Base-by-base conservation (phyloP, 2,113 vertebrate species). In the Chloroceryle aenea region DNA sequence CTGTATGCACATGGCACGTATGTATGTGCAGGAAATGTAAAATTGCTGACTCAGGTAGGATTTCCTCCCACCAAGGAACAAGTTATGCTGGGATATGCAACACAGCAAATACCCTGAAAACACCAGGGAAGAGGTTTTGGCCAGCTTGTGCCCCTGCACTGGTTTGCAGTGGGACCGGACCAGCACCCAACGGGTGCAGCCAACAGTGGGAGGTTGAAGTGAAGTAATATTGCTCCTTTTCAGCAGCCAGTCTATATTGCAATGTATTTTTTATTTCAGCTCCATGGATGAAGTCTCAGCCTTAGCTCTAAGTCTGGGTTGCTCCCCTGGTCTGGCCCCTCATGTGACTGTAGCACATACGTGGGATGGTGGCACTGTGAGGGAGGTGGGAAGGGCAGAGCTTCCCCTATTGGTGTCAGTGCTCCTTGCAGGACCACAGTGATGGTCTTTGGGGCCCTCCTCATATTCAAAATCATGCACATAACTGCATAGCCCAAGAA, bases 1-100 rank as follows among this genome's bases (percentile, higher is more conserved):
- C 1, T 1, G 10, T 16, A 11, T 27, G n/a, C 45, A 21, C 38
- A 21, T 3, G 3, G 48, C 17, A 48, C 1, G 0, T 3, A 10
- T 0, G 9, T 7, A 21, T 0, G 0, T 26, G 47, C 18, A 63
- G 38, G 0, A 1, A 47, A 85, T 15, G 17, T 20, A 76, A 85
- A 79, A 6, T n/a, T 85, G 32, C 38, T 40, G 63, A 78, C 45
- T 69, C 10, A 58, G 50, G 22, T 7, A 40, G 59, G 50, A n/a
- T 81, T 58, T 77, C 18, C 36, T 64, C 2, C 2, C 0, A 1
- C 7, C 3, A 2, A 64, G 42, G 43, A 34, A 52, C 40, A 76
- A 75, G 22, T 50, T 36, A 27, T 2, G 1, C 16, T 25, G n/a
- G 40, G 12, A 45, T n/a, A 64, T 85, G n/a, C 14, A 63, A 10